Evolutionary conservation across 2,113 vertebrate species (phyloP), one percentile per base, ranked within the genome.

Genomic region (Callaeas wilsoni): DNA sequence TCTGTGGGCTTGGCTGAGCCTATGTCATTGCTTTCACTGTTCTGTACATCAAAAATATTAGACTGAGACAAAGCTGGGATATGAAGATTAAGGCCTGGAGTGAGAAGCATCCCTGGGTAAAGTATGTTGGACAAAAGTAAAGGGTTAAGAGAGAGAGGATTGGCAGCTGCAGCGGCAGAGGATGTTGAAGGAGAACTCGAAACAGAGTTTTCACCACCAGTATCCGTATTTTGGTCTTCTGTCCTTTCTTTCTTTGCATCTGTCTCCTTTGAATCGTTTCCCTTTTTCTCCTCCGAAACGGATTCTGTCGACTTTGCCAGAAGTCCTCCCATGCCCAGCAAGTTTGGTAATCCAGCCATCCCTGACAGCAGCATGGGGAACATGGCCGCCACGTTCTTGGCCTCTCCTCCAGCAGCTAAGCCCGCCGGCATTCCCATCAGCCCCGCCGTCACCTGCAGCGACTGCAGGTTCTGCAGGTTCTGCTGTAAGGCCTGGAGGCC

Each of bases 41-140:
- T 99, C 97, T 99, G 99, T 97, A 98, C 97, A 97, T 98, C 98
- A 97, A 98, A 98, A 96, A 98, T 90, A 96, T 89, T 98, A 73
- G 98, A 96, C 95, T 98, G 98, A 97, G 98, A 97, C 96, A 98
- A 97, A 97, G 98, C 96, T 98, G 98, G 98, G 98, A 98, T 98
- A 97, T 99, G 99, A 98, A 99, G 98, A 98, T 99, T 99, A 99
- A 99, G 99, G 99, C 99, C 99, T 99, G 99, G 99, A 98, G 99
- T 99, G 98, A 99, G 99, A 98, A 99, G 99, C 99, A 99, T 99
- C 99, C 99, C 99, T 99, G 99, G 99, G 97, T 99, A 99, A 98
- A 99, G 98, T 98, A 99, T 99, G 97, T 99, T 99, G 97, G 99
- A 99, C 94, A 99, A 98, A 96, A 99, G 98, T 91, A 99, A 98